These are phyloP conservation scores for Bombus waltoni DNA, from an alignment of 1,140 invertebrate species.

Conservation along the genomic window DNA sequence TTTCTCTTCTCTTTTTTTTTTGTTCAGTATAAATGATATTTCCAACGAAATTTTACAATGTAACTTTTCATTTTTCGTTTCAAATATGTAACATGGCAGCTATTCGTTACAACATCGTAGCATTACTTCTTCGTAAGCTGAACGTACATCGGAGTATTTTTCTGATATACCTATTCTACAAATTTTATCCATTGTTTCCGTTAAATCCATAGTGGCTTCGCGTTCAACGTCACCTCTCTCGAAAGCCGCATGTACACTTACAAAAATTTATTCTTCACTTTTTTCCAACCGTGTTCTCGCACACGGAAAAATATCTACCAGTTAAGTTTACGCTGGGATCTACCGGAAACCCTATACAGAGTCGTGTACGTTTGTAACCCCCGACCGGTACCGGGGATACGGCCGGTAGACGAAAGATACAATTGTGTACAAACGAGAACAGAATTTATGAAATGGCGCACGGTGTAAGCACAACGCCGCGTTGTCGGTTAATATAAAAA, in stretches of 20 bases:
- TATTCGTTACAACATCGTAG: slow-evolving; percentile 28
- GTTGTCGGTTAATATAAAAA: slow-evolving; percentile 7
- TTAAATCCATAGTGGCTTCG: not conserved
- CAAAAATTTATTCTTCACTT: slow-evolving; percentile 11
- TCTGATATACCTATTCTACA: slow-evolving; percentile 16
- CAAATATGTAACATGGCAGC: slow-evolving; percentile 25
- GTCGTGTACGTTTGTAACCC: slow-evolving; percentile 14
- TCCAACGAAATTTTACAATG: slow-evolving; percentile 9
- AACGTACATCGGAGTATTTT: slow-evolving; percentile 13
- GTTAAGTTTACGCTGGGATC: slow-evolving; percentile 15
- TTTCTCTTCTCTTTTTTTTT: not conserved
- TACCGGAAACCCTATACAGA: slow-evolving; percentile 11
- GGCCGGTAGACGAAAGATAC: slow-evolving; percentile 19
- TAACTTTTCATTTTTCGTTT: not conserved
- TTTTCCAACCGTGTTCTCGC: no score
- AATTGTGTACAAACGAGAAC: slow-evolving; percentile 41
- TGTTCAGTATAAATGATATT: slow-evolving; percentile 16
- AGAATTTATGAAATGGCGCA: slow-evolving; percentile 13
- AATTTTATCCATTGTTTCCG: slow-evolving; percentile 13
- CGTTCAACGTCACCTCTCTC: not conserved
- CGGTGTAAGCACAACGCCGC: not conserved
- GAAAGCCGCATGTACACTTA: slow-evolving; percentile 16
- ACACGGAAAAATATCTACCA: slow-evolving; percentile 35
- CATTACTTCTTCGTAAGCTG: slow-evolving; percentile 16
- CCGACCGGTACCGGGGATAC: not conserved